phyloP scores from a whole-genome alignment of 1,140 invertebrate genomes.

The Drosophila pseudoobscura region DNA sequence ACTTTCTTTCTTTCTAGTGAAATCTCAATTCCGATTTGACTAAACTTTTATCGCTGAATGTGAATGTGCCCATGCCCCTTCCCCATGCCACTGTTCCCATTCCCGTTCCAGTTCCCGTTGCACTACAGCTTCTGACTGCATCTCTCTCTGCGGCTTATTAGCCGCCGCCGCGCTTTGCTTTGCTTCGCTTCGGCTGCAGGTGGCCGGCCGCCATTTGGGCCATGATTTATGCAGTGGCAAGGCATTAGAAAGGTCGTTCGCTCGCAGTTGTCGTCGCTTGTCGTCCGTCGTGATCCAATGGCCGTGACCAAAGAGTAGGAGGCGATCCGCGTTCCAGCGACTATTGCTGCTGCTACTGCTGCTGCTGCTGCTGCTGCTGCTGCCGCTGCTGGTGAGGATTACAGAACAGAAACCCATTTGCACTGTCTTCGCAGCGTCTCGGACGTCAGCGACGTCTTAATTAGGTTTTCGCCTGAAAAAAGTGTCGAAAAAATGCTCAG shows the following conservation, averaged over 20 bases:
- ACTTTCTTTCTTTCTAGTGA: slow-evolving; percentile 64
- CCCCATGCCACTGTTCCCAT: slow-evolving; percentile 16
- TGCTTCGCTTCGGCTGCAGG: slow-evolving; percentile 29
- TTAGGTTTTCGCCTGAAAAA: slow-evolving; percentile 41
- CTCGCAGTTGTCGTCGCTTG: slow-evolving; percentile 45
- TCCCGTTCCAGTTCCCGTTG: slow-evolving; percentile 35
- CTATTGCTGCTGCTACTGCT: no score
- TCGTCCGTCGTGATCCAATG: slow-evolving; percentile 15
- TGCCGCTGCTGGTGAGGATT: neutral
- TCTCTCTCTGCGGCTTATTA: neutral
- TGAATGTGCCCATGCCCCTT: slow-evolving; percentile 32
- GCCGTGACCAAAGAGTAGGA: no score
- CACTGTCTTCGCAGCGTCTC: slow-evolving; percentile 17
- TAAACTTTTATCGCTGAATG: slow-evolving; percentile 49
- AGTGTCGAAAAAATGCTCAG: slow-evolving; percentile 38
- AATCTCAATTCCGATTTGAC: slow-evolving; percentile 53
- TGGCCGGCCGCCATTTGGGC: slow-evolving; percentile 49
- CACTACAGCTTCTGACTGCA: no score
- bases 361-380: neutral
- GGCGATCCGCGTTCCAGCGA: no score
- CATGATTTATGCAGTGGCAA: slow-evolving; percentile 50
- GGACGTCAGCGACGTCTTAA: slow-evolving; percentile 36
- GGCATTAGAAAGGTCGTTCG: slow-evolving; percentile 50
- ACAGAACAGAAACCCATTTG: slow-evolving; percentile 11
- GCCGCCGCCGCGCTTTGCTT: slow-evolving; percentile 11